Conservation (phyloP, 1,140 invertebrate species). For the Camponotus pennsylvanicus region DNA sequence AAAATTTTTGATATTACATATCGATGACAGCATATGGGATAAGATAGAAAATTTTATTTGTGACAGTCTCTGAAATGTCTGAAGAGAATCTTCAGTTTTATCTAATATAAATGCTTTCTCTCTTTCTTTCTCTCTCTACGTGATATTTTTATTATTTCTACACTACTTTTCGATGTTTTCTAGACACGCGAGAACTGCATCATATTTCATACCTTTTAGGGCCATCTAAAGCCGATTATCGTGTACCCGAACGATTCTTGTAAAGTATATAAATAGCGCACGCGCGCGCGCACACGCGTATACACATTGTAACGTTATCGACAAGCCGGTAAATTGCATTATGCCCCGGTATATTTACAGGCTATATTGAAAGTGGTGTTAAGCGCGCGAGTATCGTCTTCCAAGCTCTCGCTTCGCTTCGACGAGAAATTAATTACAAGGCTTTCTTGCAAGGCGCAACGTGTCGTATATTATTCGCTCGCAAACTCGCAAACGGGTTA, state of each 20-base stretch:
- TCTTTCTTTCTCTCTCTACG: too few relatives aligned
- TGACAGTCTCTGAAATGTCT: background rate
- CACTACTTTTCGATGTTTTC: slow-evolving; percentile 12
- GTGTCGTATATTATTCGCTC: slow-evolving; percentile 44
- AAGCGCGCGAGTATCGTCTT: slow-evolving; percentile 61
- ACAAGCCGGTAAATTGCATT: slow-evolving; percentile 60
- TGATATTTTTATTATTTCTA: slow-evolving; percentile 33
- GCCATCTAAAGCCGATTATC: slow-evolving; percentile 51
- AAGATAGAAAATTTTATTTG: background rate
- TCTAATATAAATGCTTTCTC: slow-evolving; percentile 15
- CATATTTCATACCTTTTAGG: slow-evolving; percentile 38
- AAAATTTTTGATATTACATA: background rate
- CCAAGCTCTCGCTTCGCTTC: slow-evolving; percentile 40
- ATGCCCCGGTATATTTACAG: slow-evolving; percentile 61
- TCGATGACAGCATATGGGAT: background rate
- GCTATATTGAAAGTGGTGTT: slow-evolving; percentile 55
- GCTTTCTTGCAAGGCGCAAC: slow-evolving; percentile 50
- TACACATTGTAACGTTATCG: slow-evolving; percentile 53
- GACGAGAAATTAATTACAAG: slow-evolving; percentile 56
- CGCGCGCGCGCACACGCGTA: background rate
- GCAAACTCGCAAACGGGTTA: slow-evolving; percentile 65
- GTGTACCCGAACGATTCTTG: slow-evolving; percentile 34
- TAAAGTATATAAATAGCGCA: slow-evolving; percentile 49
- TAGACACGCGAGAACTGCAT: background rate
- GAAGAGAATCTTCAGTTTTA: background rate